Percentiles rank a stretch among this genome's conserved stretches.
Conservation (phyloP, 2,888 invertebrate genomes). For the Entomobrya multifasciata region DNA sequence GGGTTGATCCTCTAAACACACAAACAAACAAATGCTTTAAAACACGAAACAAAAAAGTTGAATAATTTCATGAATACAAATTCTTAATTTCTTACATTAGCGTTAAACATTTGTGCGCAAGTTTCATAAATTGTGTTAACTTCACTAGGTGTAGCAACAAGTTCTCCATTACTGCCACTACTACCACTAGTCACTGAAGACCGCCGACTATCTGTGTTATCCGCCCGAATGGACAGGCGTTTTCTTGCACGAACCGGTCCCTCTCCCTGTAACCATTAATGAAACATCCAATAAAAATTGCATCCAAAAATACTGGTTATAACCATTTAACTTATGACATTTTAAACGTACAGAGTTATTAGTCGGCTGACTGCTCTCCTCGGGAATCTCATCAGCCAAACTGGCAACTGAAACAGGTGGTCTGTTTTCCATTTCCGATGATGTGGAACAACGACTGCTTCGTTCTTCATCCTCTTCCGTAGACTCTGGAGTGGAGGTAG, state of each 20-base stretch:
- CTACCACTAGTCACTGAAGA: slow-evolving; percentile 22
- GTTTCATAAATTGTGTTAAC: slow-evolving; percentile 74
- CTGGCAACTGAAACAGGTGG: neutral
- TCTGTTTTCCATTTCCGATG: slow-evolving; percentile 41
- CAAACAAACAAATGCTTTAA: no score
- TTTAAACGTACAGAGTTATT: slow-evolving; percentile 12
- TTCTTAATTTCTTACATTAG: slow-evolving; percentile 68
- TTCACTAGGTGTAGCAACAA: slow-evolving; percentile 36
- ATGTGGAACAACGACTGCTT: neutral
- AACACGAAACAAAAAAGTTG: slow-evolving; percentile 39
- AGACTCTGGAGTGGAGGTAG: neutral
- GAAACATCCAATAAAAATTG: no score
- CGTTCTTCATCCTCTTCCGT: slow-evolving; percentile 4
- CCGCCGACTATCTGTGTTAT: neutral
- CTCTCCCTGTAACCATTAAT: slow-evolving; percentile 32
- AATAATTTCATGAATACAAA: neutral
- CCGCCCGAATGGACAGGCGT: slow-evolving; percentile 54
- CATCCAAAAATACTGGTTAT: no score
- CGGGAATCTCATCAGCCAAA: slow-evolving; percentile 39
- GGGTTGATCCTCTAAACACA: slow-evolving; percentile 77
- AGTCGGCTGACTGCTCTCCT: slow-evolving; percentile 44
- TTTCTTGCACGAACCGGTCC: slow-evolving; percentile 39
- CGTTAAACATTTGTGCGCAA: slow-evolving; percentile 74
- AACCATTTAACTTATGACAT: no score
- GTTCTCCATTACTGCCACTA: neutral